Conservation (phyloP, 1,140 invertebrate genomes). For the Trichonephila inaurata region DNA sequence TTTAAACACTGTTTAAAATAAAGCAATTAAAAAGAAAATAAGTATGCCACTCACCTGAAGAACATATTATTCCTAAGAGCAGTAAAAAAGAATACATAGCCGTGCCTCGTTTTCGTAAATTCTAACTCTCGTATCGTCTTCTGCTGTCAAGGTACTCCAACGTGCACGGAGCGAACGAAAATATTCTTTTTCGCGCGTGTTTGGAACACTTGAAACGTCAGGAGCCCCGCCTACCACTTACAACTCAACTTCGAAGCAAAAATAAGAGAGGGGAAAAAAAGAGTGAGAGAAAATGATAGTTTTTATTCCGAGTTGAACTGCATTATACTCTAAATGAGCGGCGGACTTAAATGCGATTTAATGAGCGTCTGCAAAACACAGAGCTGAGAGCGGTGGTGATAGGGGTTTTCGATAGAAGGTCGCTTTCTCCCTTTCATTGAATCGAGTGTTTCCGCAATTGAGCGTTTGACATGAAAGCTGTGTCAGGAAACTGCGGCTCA, state of each 20-base stretch:
- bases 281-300: not conserved
- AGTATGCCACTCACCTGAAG: not conserved
- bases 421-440: not conserved
- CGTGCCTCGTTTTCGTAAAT: not conserved
- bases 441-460: conserved; percentile 30
- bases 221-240: conserved; percentile 28
- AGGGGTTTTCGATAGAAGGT: not conserved
- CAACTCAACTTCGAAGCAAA: not conserved
- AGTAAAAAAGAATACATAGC: conserved; percentile 15
- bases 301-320: not conserved
- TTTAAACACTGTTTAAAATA: no score
- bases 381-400: not conserved
- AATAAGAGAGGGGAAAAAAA: not conserved
- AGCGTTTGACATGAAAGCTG: not conserved
- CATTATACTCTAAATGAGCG: not conserved
- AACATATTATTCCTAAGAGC: not conserved
- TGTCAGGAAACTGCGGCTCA: not conserved
- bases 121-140: not conserved
- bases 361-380: not conserved
- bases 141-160: conserved; percentile 2
- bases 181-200: conserved; percentile 27
- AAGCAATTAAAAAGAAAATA: not conserved
- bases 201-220: conserved; percentile 37
- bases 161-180: not conserved
- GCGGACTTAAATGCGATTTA: not conserved